Evolutionary conservation across 2,888 invertebrate species (phyloP).

Genomic region (Petrolisthes cinctipes): DNA sequence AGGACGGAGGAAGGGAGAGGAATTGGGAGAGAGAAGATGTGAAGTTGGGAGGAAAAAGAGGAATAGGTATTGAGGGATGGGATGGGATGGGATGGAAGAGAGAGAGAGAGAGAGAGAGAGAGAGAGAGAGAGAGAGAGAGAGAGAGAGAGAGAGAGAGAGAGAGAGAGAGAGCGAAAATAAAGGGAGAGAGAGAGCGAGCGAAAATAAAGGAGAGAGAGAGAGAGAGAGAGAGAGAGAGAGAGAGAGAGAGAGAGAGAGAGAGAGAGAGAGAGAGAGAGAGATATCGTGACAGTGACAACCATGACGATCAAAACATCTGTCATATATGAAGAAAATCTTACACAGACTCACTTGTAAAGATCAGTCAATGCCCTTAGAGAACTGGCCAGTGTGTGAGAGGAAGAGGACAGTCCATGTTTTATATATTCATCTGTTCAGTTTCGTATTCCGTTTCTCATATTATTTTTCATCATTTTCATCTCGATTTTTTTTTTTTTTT

Average conservation of each 20-base stretch:
- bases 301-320: not conserved
- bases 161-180: not conserved
- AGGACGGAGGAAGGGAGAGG: not conserved
- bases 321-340: not conserved
- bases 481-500: too few relatives aligned
- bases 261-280: not conserved
- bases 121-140: not conserved
- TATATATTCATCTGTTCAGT: too few relatives aligned
- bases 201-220: not conserved
- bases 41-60: not conserved
- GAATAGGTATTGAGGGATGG: not conserved
- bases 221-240: not conserved
- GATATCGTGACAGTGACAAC: not conserved
- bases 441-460: too few relatives aligned
- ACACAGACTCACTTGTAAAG: not conserved
- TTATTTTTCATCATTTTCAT: too few relatives aligned
- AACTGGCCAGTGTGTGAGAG: too few relatives aligned
- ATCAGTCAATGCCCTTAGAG: too few relatives aligned
- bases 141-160: not conserved
- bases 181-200: not conserved
- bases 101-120: conserved; percentile 6
- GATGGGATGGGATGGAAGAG: not conserved
- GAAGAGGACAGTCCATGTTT: too few relatives aligned
- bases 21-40: not conserved
- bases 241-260: not conserved